phyloP scores from a whole-genome alignment of 2,113 vertebrate genomes.

The Athene cunicularia region DNA sequence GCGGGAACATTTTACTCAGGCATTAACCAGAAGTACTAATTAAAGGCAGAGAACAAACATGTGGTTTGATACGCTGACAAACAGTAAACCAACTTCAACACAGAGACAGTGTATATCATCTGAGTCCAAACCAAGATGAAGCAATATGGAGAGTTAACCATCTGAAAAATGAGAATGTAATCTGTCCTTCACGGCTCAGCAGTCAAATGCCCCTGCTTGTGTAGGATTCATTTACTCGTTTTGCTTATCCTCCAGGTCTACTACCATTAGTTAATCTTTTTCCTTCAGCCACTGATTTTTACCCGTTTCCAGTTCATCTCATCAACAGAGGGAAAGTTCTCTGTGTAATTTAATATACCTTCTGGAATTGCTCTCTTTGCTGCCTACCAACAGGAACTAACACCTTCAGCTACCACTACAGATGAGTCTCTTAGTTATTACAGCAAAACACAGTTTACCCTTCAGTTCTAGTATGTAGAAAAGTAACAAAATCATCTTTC shows the following conservation, averaged over 20 bases:
- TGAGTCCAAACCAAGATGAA: neutral
- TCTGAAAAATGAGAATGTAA: neutral
- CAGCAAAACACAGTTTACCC: neutral
- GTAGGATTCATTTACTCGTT: neutral
- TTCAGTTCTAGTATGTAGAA: neutral
- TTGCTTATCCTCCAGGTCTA: neutral
- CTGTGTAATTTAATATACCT: neutral
- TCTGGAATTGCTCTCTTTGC: neutral
- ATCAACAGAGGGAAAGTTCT: neutral
- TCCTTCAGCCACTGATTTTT: neutral
- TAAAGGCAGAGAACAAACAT: constrained; percentile 18
- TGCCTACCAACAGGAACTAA: neutral
- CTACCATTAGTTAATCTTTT: neutral
- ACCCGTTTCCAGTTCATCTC: neutral
- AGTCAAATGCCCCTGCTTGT: neutral
- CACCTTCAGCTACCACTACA: neutral
- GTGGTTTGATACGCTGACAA: neutral
- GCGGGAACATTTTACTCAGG: neutral
- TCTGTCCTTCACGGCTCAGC: neutral
- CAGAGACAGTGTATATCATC: neutral
- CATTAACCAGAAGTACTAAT: neutral
- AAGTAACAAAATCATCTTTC: neutral
- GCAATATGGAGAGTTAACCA: neutral
- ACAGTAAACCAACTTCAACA: neutral
- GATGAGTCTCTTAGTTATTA: neutral